These are phyloP conservation scores for Hydropsyche betteni DNA, from an alignment of 2,888 invertebrate genomes.

Conservation along the genomic window DNA sequence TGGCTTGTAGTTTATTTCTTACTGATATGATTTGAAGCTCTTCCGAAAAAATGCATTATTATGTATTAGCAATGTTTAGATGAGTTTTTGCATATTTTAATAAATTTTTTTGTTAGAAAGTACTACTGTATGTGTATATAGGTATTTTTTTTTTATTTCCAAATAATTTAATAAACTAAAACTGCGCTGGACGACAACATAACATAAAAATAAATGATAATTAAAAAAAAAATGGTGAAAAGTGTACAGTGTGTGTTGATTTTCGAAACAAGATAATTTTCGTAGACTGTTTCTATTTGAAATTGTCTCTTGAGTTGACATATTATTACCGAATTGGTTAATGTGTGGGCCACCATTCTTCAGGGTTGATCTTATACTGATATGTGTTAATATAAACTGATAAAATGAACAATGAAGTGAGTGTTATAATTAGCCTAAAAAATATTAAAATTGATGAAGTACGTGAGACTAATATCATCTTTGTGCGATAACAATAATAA, in stretches of 20 bases:
- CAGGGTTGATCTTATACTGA: conserved; percentile 39
- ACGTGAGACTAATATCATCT: conserved; percentile 37
- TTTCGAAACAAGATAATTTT: conserved; percentile 9
- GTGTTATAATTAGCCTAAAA: conserved; percentile 42
- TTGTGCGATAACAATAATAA: conserved; percentile 30
- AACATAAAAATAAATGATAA: conserved; percentile 38
- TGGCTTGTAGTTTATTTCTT: not conserved
- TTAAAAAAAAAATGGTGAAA: conserved; percentile 28
- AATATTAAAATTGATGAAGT: conserved; percentile 44
- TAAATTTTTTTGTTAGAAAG: conserved; percentile 44
- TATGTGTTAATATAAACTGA: conserved; percentile 40
- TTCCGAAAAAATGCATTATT: conserved; percentile 15
- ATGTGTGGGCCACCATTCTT: conserved; percentile 38
- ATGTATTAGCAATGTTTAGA: conserved; percentile 39
- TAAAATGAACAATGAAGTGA: conserved; percentile 42
- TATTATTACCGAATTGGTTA: conserved; percentile 10
- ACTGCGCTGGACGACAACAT: conserved; percentile 41
- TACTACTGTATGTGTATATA: conserved; percentile 40
- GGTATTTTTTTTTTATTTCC: conserved; percentile 42
- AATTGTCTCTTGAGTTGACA: conserved; percentile 18
- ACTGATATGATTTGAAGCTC: conserved; percentile 14
- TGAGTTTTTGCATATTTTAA: conserved; percentile 47
- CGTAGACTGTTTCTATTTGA: conserved; percentile 24
- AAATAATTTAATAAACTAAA: conserved; percentile 44
- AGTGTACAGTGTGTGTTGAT: conserved; percentile 45